Evolutionary conservation across 2,113 vertebrate genomes (phyloP).

Genomic region (Anolis carolinensis): DNA sequence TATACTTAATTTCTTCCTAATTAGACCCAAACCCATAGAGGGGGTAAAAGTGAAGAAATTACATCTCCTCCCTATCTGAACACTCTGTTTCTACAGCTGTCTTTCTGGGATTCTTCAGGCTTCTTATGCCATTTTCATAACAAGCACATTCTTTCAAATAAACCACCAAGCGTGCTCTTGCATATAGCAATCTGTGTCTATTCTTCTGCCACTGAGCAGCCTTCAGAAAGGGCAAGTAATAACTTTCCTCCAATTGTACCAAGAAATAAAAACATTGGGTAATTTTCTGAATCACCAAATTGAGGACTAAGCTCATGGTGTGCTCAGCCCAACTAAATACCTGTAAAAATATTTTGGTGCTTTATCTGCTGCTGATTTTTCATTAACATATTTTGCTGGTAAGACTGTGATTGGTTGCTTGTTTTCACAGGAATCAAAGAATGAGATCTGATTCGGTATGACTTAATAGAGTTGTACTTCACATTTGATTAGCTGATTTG

Average conservation of each 20-base stretch:
- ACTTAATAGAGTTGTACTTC: background rate
- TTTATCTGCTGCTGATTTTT: background rate
- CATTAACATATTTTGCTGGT: background rate
- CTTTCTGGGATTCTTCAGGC: too few species aligned
- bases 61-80: too few species aligned
- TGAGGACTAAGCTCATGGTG: too few species aligned
- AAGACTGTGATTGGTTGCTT: background rate
- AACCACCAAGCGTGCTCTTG: background rate
- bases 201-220: background rate
- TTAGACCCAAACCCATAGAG: too few species aligned
- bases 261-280: too few species aligned
- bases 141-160: background rate
- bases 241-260: too few species aligned
- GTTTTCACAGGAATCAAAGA: background rate
- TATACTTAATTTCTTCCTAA: too few species aligned
- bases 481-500: constrained; percentile 4
- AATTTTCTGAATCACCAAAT: too few species aligned
- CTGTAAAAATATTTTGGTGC: background rate
- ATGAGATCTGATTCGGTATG: background rate
- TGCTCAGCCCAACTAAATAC: too few species aligned
- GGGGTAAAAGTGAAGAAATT: too few species aligned
- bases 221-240: background rate
- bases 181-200: background rate
- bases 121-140: too few species aligned
- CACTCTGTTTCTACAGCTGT: too few species aligned